phyloP scores from a whole-genome alignment of 2,888 invertebrate genomes.

The Anthrax anthrax region DNA sequence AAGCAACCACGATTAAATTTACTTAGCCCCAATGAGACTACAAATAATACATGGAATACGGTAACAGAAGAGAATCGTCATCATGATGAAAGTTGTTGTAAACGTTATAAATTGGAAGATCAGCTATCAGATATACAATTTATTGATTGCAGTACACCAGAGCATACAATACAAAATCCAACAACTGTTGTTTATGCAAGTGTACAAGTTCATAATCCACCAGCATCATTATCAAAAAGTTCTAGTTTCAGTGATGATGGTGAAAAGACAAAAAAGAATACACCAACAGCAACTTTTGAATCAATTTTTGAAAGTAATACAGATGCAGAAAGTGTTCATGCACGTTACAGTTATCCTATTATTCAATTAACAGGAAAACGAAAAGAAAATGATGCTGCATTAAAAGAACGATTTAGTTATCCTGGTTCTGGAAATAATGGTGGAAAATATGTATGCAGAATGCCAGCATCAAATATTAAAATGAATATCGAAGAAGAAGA shows the following conservation, averaged over 20 bases:
- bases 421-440: slow-evolving; percentile 22
- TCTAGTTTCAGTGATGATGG: slow-evolving; percentile 8
- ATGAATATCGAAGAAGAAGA: slow-evolving; percentile 16
- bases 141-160: slow-evolving; percentile 66
- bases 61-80: slow-evolving; percentile 9
- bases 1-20: slow-evolving; percentile 42
- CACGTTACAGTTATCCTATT: slow-evolving; percentile 31
- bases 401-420: slow-evolving; percentile 33
- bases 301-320: slow-evolving; percentile 13
- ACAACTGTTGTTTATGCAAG: slow-evolving; percentile 26
- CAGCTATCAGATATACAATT: slow-evolving; percentile 64
- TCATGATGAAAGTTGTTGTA: slow-evolving; percentile 39
- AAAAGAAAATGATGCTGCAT: slow-evolving; percentile 21
- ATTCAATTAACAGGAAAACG: slow-evolving; percentile 28
- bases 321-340: slow-evolving; percentile 10
- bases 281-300: slow-evolving; percentile 15
- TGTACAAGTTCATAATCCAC: slow-evolving; percentile 33
- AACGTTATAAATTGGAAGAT: slow-evolving; percentile 59
- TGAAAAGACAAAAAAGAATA: neutral
- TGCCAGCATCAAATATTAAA: slow-evolving; percentile 14
- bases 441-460: slow-evolving; percentile 15
- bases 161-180: slow-evolving; percentile 36
- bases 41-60: slow-evolving; percentile 3
- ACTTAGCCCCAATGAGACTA: slow-evolving; percentile 22
- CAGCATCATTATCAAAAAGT: slow-evolving; percentile 16